Evolutionary conservation across 2,113 vertebrate genomes (phyloP), one percentile per base, ranked within the genome.

Genomic region (Puntigrus tetrazona): DNA sequence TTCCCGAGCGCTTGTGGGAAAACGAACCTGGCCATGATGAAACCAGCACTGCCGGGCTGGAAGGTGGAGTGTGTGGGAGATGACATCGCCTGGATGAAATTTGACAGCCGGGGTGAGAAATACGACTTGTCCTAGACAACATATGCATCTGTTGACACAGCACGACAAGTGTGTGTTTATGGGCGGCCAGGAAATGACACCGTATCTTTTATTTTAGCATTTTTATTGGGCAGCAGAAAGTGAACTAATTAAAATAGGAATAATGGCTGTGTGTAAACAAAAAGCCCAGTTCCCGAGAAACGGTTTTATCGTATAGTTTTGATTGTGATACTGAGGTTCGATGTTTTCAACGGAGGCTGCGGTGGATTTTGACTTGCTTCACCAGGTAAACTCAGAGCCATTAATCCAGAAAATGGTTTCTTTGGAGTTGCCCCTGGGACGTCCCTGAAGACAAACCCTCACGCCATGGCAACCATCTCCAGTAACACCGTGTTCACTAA

Each of bases 61-160:
- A 99, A 97, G 86, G 91, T 98, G 0, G 97, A 99, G 88, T 99
- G 98, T 18, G 96, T 99, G 20, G 98, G 98, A 0, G 98, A 99
- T 8, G 98, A 99, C 90, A 99, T 99, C 2, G 97, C 98, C 87
- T 99, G 98, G 98, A 98, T 99, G 97, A 99, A 97, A 88, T 98
- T 98, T 81, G 98, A 99, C 87, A 87, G 93, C 10, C 92, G 97
- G 94, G 98, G 98, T 99, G 79, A 92, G 91, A 18, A 61, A 59
- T 55, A 7, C 13, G 47, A 18, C 70, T 31, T 16, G 18, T 52
- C 7, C n/a, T 43, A 25, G 3, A 67, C 20, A 52, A 6, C 27
- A 10, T 22, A 76, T 16, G 29, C 52, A 43, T 10, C 0, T 61
- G 25, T 61, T 73, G 69, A 73, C 38, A 73, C n/a, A 27, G 22